These are phyloP conservation scores for Capreolus pygargus DNA, from an alignment of 2,113 vertebrate genomes.

Conservation along the genomic window DNA sequence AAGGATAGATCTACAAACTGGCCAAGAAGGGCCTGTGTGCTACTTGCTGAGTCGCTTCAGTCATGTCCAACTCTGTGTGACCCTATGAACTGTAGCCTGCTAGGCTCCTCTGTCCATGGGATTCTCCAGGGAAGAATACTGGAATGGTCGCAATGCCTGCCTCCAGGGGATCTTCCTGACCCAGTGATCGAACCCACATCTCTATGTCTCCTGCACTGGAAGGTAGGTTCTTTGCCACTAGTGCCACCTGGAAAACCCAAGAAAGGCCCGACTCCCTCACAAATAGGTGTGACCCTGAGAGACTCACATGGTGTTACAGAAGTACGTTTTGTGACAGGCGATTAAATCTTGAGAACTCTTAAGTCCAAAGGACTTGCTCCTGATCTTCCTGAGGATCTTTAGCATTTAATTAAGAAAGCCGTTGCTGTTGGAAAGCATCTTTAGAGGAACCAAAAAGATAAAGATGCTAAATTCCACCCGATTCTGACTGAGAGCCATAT, in stretches of 20 bases:
- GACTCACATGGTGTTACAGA: background rate
- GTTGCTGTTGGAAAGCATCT: background rate
- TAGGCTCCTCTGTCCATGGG: background rate
- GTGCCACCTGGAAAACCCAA: background rate
- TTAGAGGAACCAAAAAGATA: background rate
- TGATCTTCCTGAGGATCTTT: background rate
- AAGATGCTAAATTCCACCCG: background rate
- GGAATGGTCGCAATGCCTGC: background rate
- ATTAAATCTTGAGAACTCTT: background rate
- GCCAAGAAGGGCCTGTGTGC: background rate
- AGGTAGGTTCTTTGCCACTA: background rate
- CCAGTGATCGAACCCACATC: background rate
- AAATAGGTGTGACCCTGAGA: background rate
- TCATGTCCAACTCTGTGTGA: background rate
- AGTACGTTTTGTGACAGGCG: background rate
- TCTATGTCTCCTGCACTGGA: background rate
- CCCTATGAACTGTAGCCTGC: background rate
- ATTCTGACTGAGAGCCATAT: background rate
- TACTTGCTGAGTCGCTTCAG: background rate
- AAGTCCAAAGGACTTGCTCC: background rate
- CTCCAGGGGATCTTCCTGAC: background rate
- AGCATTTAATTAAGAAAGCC: background rate
- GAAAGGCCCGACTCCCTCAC: background rate
- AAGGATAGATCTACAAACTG: background rate
- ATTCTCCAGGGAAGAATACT: background rate